A percentile compares a stretch with the other conserved stretches of the same genome.
These are phyloP conservation scores for Pogonophryne albipinna DNA, from an alignment of 2,797 vertebrate genomes.

Conservation along the genomic window DNA sequence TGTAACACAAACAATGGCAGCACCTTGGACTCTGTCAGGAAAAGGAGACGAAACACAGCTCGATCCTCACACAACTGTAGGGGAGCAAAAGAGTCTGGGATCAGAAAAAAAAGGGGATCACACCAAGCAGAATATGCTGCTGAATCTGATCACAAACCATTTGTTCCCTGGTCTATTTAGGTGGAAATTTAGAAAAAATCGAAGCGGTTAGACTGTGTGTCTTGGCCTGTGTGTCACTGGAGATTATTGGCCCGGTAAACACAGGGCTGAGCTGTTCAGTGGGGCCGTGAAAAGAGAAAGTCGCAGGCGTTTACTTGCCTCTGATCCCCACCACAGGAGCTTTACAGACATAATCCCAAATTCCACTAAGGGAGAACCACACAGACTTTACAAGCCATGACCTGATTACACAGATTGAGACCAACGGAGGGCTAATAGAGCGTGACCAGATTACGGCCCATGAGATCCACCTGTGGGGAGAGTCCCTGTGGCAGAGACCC, in stretches of 20 bases:
- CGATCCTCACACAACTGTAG: conserved; percentile 26
- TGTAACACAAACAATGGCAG: conserved; percentile 55
- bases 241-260: conserved; percentile 58
- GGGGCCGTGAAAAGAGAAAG: conserved; percentile 46
- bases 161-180: conserved; percentile 13
- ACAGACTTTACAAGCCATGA: conserved; percentile 69
- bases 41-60: conserved; percentile 40
- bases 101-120: conserved; percentile 15
- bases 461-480: conserved; percentile 48
- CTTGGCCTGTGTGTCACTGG: conserved; percentile 10
- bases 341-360: conserved; percentile 81
- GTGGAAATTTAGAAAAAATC: conserved; percentile 20
- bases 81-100: conserved; percentile 2
- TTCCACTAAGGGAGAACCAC: conserved; percentile 74
- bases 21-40: conserved; percentile 39
- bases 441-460: conserved; percentile 69
- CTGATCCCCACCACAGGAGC: conserved; percentile 71
- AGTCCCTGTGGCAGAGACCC: no score
- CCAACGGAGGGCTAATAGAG: conserved; percentile 69
- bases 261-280: conserved; percentile 49
- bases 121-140: conserved; percentile 30
- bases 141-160: conserved; percentile 28
- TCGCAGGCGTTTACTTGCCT: conserved; percentile 67
- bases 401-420: conserved; percentile 75
- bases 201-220: conserved; percentile 3